Percentiles rank a stretch among this genome's conserved stretches.
These are phyloP conservation scores for Xylophagus ater DNA, from an alignment of 2,888 invertebrate genomes.

Conservation along the genomic window DNA sequence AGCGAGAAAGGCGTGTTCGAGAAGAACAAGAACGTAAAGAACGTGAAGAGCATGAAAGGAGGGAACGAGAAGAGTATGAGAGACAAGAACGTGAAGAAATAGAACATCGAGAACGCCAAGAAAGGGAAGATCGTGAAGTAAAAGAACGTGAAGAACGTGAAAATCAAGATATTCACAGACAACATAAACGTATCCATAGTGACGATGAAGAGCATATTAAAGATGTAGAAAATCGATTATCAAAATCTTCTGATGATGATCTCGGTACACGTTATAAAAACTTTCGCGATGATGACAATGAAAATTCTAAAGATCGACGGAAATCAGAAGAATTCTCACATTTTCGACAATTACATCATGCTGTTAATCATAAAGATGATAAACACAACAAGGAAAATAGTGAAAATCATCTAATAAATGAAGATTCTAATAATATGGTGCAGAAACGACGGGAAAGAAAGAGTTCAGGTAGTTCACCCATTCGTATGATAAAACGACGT, in stretches of 20 bases:
- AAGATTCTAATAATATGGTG: slow-evolving; percentile 5
- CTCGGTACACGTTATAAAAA: neutral
- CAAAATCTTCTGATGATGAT: neutral
- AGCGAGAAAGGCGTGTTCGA: slow-evolving; percentile 22
- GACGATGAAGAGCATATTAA: slow-evolving; percentile 33
- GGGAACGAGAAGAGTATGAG: slow-evolving; percentile 32
- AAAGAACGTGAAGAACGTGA: slow-evolving; percentile 38
- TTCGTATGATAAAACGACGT: slow-evolving; percentile 49
- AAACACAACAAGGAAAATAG: slow-evolving; percentile 25
- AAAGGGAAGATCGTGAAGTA: slow-evolving; percentile 36
- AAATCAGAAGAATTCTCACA: slow-evolving; percentile 14
- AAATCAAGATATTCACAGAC: slow-evolving; percentile 26
- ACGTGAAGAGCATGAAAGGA: slow-evolving; percentile 32
- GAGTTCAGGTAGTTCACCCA: slow-evolving; percentile 28
- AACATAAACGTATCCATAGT: slow-evolving; percentile 32
- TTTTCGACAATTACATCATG: slow-evolving; percentile 17
- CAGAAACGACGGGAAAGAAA: slow-evolving; percentile 17
- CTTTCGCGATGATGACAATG: neutral
- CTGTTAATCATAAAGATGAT: slow-evolving; percentile 20
- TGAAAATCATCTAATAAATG: slow-evolving; percentile 16
- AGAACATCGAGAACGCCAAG: slow-evolving; percentile 30
- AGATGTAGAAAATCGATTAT: slow-evolving; percentile 22
- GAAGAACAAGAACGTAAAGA: slow-evolving; percentile 23
- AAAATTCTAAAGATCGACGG: slow-evolving; percentile 17
- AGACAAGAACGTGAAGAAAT: slow-evolving; percentile 28